A percentile compares a stretch with the other conserved stretches of the same genome.
Conservation (phyloP, 1,140 invertebrate genomes). For the Drosophila navojoa region DNA sequence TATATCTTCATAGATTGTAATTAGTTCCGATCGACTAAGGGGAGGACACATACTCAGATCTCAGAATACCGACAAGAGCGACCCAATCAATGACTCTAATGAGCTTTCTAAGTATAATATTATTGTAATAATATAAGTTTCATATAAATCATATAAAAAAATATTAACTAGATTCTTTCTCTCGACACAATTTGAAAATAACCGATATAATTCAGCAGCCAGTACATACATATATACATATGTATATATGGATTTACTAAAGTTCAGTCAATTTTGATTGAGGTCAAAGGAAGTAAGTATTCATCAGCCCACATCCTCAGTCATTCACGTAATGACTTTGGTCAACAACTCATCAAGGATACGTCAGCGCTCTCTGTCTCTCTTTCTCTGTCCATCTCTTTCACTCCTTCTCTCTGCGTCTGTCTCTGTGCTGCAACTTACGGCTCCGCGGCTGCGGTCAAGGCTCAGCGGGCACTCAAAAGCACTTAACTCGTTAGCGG, state of each 20-base stretch:
- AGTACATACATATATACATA: no score
- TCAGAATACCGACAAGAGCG: no score
- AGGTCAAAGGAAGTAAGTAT: conserved; percentile 51
- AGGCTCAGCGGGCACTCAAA: conserved; percentile 56
- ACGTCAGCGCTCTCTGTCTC: conserved; percentile 42
- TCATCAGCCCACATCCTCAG: conserved; percentile 48
- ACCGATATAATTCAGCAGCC: no score
- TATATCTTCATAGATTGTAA: no score
- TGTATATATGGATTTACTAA: neutral
- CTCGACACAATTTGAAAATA: no score
- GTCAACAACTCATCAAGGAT: conserved; percentile 78
- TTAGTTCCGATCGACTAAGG: no score
- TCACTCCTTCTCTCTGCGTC: neutral
- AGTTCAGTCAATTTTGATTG: conserved; percentile 31
- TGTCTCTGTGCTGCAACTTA: neutral
- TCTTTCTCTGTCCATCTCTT: neutral
- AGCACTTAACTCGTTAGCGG: conserved; percentile 81
- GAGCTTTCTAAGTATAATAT: no score
- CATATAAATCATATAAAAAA: neutral
- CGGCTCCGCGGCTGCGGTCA: conserved; percentile 54
- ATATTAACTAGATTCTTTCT: neutral
- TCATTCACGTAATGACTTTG: conserved; percentile 71
- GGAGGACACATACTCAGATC: no score
- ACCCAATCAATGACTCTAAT: no score
- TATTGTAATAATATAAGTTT: no score